A percentile compares a stretch with the other conserved stretches of the same genome.
Evolutionary conservation across 2,797 vertebrate genomes (phyloP).

Genomic region (Enteromius afrohamiltoni): DNA sequence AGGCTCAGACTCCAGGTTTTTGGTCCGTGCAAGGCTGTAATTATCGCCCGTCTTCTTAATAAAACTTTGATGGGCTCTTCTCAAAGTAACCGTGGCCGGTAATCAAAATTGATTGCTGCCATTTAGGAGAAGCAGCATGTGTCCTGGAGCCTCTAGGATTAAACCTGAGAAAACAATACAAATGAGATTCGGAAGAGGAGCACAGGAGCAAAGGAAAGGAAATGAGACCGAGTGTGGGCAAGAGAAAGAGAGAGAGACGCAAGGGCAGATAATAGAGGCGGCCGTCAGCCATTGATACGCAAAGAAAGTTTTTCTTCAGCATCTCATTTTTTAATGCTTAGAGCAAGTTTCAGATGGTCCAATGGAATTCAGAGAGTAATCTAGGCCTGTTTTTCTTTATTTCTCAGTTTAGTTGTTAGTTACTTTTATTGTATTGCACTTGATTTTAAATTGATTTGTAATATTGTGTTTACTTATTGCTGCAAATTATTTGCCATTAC

Average conservation of each 20-base stretch:
- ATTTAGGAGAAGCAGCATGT: constrained; percentile 80
- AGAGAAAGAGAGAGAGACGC: constrained; percentile 21
- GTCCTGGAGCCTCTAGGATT: constrained; percentile 57
- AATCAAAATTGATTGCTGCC: constrained; percentile 88
- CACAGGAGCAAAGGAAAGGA: constrained; percentile 34
- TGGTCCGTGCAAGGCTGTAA: constrained; percentile 59
- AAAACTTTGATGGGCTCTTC: constrained; percentile 84
- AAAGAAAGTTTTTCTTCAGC: constrained; percentile 53
- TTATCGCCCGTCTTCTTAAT: constrained; percentile 78
- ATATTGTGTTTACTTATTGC: neutral
- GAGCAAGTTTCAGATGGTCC: constrained; percentile 29
- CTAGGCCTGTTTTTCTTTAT: constrained; percentile 19
- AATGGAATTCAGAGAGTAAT: constrained; percentile 44
- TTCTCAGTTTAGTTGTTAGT: neutral
- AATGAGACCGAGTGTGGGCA: constrained; percentile 58
- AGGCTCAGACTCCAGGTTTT: constrained; percentile 64
- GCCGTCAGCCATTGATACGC: constrained; percentile 38
- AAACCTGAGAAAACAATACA: constrained; percentile 64
- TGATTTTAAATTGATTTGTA: neutral
- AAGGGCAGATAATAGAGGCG: constrained; percentile 31
- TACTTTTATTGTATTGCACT: too few relatives aligned
- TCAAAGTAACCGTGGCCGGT: constrained; percentile 79
- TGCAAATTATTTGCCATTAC: neutral
- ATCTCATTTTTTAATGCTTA: constrained; percentile 40
- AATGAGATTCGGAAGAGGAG: constrained; percentile 61